These are phyloP conservation scores for Bradypus variegatus DNA, from an alignment of 2,797 vertebrate genomes.

Conservation along the genomic window DNA sequence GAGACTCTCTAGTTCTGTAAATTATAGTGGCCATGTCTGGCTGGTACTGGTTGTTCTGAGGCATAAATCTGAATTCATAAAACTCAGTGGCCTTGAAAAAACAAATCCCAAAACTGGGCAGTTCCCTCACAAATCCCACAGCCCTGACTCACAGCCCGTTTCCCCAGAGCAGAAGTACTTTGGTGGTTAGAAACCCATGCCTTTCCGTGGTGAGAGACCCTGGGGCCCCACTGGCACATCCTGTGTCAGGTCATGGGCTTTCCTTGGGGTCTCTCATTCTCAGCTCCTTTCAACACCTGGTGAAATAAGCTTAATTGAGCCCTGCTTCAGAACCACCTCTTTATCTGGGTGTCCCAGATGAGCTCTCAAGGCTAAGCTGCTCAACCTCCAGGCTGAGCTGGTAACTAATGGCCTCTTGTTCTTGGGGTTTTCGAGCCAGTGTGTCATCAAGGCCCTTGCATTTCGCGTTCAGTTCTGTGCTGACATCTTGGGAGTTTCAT, in stretches of 20 bases:
- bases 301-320: not conserved
- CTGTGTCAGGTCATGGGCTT: not conserved
- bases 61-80: constrained; percentile 10
- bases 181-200: not conserved
- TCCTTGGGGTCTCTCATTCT: not conserved
- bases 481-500: constrained; percentile 31
- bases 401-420: not conserved
- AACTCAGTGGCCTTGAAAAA: not conserved
- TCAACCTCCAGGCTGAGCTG: not conserved
- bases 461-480: constrained; percentile 39
- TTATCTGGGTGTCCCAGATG: not conserved
- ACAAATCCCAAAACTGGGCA: not conserved
- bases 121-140: not conserved
- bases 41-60: not conserved
- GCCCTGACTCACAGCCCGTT: not conserved
- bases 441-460: not conserved
- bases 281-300: not conserved
- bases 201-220: not conserved
- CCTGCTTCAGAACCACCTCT: not conserved
- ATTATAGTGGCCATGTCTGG: not conserved
- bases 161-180: not conserved
- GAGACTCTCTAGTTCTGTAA: not conserved
- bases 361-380: not conserved
- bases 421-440: not conserved
- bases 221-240: accelerated